Conservation (phyloP, 2,113 vertebrate genomes). For the Prionailurus viverrinus region DNA sequence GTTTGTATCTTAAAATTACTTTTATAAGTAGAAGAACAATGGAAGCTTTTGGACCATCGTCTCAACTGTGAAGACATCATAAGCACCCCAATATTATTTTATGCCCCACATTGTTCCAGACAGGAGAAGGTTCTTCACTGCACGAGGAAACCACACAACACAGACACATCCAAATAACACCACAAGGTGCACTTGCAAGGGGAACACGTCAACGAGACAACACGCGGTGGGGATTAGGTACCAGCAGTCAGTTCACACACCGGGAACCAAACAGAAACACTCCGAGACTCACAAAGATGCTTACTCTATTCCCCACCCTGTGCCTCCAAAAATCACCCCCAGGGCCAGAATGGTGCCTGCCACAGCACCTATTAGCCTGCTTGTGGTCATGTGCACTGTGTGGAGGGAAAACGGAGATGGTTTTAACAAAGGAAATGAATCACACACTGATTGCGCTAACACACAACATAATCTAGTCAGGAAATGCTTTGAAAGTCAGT, state of each 20-base stretch:
- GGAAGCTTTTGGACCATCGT: slow-evolving; percentile 71
- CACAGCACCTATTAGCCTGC: slow-evolving; percentile 99
- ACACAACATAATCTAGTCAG: slow-evolving; percentile 79
- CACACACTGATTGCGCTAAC: slow-evolving; percentile 79
- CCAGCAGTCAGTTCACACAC: slow-evolving; percentile 90
- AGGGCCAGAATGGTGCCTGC: slow-evolving; percentile 99
- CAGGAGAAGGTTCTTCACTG: slow-evolving; percentile 96
- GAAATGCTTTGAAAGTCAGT: slow-evolving; percentile 64
- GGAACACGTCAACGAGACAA: slow-evolving; percentile 93
- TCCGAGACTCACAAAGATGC: slow-evolving; percentile 95
- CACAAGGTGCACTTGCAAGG: slow-evolving; percentile 93
- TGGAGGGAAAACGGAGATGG: slow-evolving; percentile 95
- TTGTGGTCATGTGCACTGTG: slow-evolving; percentile 99
- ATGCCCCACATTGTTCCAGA: slow-evolving; percentile 98
- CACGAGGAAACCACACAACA: slow-evolving; percentile 95
- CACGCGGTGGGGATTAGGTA: slow-evolving; percentile 90
- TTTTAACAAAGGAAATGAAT: slow-evolving; percentile 83
- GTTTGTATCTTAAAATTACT: slow-evolving; percentile 10
- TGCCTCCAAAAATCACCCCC: slow-evolving; percentile 99
- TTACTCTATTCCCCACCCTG: slow-evolving; percentile 99
- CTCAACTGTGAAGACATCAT: slow-evolving; percentile 63
- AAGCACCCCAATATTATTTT: slow-evolving; percentile 82
- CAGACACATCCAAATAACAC: slow-evolving; percentile 94
- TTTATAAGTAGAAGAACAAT: slow-evolving; percentile 32
- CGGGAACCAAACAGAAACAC: slow-evolving; percentile 93